These are phyloP conservation scores for Cydia pomonella DNA, from an alignment of 1,140 invertebrate genomes.

Conservation along the genomic window DNA sequence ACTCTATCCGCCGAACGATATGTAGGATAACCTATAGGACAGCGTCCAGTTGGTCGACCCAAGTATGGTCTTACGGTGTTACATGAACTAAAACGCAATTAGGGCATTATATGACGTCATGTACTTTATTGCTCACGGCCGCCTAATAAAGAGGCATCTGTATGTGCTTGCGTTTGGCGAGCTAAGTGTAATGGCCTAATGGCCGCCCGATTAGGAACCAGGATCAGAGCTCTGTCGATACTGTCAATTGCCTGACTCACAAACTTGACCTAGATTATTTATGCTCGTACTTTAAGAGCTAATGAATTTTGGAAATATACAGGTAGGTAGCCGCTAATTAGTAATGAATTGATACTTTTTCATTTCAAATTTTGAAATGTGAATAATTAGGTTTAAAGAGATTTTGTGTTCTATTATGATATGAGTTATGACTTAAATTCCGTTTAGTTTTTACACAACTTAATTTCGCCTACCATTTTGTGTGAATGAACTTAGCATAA, in stretches of 20 bases:
- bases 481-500: too few species aligned
- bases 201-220: constrained; percentile 16
- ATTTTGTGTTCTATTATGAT: too few species aligned
- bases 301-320: not conserved
- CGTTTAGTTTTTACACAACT: too few species aligned
- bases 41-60: too few species aligned
- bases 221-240: constrained; percentile 7
- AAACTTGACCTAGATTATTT: constrained; percentile 6
- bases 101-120: constrained; percentile 12
- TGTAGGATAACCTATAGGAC: too few species aligned
- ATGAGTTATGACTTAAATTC: too few species aligned
- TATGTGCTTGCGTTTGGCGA: not conserved
- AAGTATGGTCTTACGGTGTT: too few species aligned
- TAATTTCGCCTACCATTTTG: too few species aligned
- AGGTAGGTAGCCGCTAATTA: not conserved
- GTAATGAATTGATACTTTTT: too few species aligned
- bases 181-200: constrained; percentile 19
- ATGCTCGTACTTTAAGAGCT: not conserved
- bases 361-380: too few species aligned
- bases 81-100: not conserved
- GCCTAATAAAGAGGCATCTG: constrained; percentile 13
- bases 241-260: not conserved
- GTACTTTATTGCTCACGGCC: not conserved
- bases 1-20: too few species aligned
- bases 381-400: too few species aligned